Percentiles rank a stretch among this genome's conserved stretches.
Evolutionary conservation across 2,888 invertebrate species (phyloP).

Genomic region (Brachylomia viminalis): DNA sequence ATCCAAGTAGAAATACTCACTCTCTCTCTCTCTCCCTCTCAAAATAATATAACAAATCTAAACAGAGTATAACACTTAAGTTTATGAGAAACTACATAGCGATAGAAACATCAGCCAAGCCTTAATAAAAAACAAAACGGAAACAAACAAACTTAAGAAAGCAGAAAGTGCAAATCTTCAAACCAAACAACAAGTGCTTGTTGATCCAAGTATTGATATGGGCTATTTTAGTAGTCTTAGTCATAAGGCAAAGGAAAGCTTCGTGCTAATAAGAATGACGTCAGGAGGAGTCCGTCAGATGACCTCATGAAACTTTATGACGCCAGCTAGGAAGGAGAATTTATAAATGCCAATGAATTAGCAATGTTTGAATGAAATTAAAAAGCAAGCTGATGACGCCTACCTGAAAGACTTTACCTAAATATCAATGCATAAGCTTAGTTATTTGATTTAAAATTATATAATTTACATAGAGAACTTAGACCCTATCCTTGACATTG

Average conservation of each 20-base stretch:
- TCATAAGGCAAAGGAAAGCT: constrained; percentile 48
- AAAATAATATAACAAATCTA: background rate
- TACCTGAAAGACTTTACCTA: background rate
- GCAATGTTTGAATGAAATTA: background rate
- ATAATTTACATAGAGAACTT: too few species aligned
- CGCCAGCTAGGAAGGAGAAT: constrained; percentile 37
- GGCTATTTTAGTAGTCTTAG: constrained; percentile 39
- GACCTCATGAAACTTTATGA: constrained; percentile 44
- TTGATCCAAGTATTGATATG: constrained; percentile 27
- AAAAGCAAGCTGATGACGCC: background rate
- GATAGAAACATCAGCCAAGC: background rate
- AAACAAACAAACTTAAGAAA: too few species aligned
- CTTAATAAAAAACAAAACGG: constrained; percentile 8
- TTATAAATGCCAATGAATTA: constrained; percentile 22
- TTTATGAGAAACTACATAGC: background rate
- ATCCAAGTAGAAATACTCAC: background rate
- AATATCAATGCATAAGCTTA: background rate
- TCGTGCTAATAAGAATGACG: constrained; percentile 38
- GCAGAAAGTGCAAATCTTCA: constrained; percentile 11
- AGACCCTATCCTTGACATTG: background rate
- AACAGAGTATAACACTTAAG: background rate
- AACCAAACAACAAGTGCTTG: constrained; percentile 23
- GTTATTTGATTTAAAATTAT: background rate
- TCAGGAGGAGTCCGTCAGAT: constrained; percentile 29
- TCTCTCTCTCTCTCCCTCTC: too few species aligned